Base-by-base conservation (phyloP, 1,140 invertebrate species). In the Pseudomyrmex flavicornis region DNA sequence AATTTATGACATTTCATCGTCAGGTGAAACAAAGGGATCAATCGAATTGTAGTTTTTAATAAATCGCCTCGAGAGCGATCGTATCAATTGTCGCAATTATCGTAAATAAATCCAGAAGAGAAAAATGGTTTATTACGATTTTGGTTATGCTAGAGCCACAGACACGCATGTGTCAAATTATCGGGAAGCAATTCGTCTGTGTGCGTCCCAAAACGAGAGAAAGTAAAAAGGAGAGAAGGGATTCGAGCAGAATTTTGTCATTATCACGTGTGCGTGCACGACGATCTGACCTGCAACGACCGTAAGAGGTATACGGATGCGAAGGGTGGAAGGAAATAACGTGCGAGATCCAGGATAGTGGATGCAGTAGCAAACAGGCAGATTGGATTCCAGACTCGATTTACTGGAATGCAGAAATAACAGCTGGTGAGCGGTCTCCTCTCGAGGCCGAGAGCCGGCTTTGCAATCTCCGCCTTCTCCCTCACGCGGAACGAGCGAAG, bases 351-450 rank as follows among this genome's bases (percentile, higher is more conserved):
- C 20, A 66, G 82, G 66, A 80, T 88, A 88, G 77, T 86, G 84
- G 80, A 87, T 86, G 85, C 85, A 88, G 88, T 85, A 90, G 87
- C 90, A 91, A 91, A 90, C 89, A 91, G 90, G 86, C 90, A 92
- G 91, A 91, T 91, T 91, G 91, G 89, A 92, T 91, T 91, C 91
- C 85, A 89, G 85, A 91, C 85, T 92, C 91, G 91, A 91, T 91
- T 91, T 90, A 91, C 88, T 86, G 91, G 91, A 91, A 91, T 91
- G 91, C 82, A 90, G 89, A 90, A 91, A 91, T 90, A 92, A 92
- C 91, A 92, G 91, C 88, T 91, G 91, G 86, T 83, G 73, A 90
- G 77, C 54, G 62, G 85, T 85, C 84, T 89, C 76, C 88, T 86
- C 88, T 86, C 88, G 85, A 89, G 77, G 82, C 88, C 84, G 84